phyloP scores from a whole-genome alignment of 2,797 vertebrate genomes.

The Austrolebias charrua region DNA sequence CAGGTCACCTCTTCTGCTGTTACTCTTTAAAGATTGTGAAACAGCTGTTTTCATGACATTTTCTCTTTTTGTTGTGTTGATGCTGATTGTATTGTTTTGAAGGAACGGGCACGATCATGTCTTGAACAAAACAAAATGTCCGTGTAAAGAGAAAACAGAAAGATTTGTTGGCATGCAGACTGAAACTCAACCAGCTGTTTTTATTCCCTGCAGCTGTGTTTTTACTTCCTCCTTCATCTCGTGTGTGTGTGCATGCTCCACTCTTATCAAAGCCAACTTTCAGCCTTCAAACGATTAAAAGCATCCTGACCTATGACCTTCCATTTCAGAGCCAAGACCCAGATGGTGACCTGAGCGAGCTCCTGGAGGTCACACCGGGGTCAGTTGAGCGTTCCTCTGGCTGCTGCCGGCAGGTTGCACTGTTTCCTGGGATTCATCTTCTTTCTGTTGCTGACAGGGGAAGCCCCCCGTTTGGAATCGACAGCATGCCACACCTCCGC shows the following conservation, averaged over 20 bases:
- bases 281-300: constrained; percentile 20
- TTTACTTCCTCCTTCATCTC: constrained; percentile 23
- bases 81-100: neutral
- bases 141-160: neutral
- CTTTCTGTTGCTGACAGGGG: constrained; percentile 77
- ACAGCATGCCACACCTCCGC: constrained; percentile 95
- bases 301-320: constrained; percentile 52
- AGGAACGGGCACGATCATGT: neutral
- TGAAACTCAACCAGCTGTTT: constrained; percentile 73
- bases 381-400: constrained; percentile 70
- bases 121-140: neutral
- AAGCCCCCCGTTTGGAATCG: constrained; percentile 90
- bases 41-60: neutral
- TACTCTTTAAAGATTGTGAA: constrained; percentile 12
- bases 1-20: constrained; percentile 83
- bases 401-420: neutral
- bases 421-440: constrained; percentile 1
- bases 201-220: constrained; percentile 10
- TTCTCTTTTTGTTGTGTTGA: constrained; percentile 3
- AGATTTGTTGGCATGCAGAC: constrained; percentile 43
- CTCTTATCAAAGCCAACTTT: constrained; percentile 26
- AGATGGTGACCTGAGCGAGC: constrained; percentile 80
- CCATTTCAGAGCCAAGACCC: constrained; percentile 80
- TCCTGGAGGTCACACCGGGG: constrained; percentile 89
- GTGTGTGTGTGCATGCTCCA: constrained; percentile 36